These are phyloP conservation scores for Acyrthosiphon pisum DNA, from an alignment of 1,140 invertebrate genomes.

Conservation along the genomic window DNA sequence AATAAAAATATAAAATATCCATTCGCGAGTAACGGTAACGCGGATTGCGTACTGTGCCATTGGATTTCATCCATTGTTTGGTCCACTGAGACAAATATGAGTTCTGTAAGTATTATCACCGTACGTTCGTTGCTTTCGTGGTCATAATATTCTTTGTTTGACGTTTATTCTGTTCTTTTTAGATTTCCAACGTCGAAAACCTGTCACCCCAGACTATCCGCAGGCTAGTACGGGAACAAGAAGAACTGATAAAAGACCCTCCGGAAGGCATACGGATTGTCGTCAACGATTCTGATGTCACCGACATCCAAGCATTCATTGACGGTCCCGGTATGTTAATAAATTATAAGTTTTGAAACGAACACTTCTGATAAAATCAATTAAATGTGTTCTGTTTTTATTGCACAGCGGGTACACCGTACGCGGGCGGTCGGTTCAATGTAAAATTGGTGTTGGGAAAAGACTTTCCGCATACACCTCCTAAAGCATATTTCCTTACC, in stretches of 20 bases:
- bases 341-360: background rate
- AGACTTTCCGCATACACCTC: conserved; percentile 91
- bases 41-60: background rate
- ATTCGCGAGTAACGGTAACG: too few species aligned
- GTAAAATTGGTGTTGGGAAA: conserved; percentile 91
- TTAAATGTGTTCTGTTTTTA: conserved; percentile 60
- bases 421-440: conserved; percentile 82
- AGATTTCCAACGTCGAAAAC: conserved; percentile 91
- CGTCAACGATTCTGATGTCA: conserved; percentile 89
- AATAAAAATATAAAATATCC: background rate
- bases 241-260: conserved; percentile 76
- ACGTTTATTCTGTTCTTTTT: conserved; percentile 52
- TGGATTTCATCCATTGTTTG: background rate
- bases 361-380: background rate
- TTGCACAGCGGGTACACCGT: conserved; percentile 80
- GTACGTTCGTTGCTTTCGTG: background rate
- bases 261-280: conserved; percentile 88
- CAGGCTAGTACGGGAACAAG: conserved; percentile 82
- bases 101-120: conserved; percentile 13
- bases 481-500: conserved; percentile 94
- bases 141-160: background rate
- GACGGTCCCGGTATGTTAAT: conserved; percentile 78
- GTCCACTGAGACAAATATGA: conserved; percentile 12
- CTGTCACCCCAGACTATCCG: conserved; percentile 90
- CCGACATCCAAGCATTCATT: conserved; percentile 89